Conservation (phyloP, 2,888 invertebrate genomes). For the Papilio protenor region DNA sequence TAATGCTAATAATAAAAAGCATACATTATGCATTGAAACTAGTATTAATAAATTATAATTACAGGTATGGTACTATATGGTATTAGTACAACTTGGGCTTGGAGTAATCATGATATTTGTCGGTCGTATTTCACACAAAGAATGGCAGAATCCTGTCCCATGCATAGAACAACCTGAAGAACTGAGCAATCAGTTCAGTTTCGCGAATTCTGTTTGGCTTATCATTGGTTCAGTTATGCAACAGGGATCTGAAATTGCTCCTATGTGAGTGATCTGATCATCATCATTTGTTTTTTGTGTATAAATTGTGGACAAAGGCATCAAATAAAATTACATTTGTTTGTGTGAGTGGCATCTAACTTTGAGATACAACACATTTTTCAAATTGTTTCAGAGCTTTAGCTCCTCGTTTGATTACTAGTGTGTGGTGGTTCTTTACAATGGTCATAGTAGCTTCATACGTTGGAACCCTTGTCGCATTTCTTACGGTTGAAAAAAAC, state of each 20-base stretch:
- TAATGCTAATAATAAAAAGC: background rate
- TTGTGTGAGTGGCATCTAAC: background rate
- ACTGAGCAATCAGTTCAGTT: conserved; percentile 92
- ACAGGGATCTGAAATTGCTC: conserved; percentile 94
- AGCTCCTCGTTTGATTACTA: conserved; percentile 94
- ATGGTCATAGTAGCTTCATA: conserved; percentile 94
- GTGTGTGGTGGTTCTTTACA: conserved; percentile 96
- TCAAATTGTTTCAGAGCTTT: conserved; percentile 86
- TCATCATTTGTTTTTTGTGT: too few relatives aligned
- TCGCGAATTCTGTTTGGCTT: conserved; percentile 95
- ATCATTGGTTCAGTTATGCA: conserved; percentile 94
- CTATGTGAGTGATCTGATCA: conserved; percentile 88
- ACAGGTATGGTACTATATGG: conserved; percentile 93
- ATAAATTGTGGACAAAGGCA: too few relatives aligned
- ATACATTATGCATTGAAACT: background rate
- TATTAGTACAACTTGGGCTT: conserved; percentile 90
- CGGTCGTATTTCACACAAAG: conserved; percentile 92
- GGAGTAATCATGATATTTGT: conserved; percentile 92
- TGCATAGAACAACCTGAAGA: conserved; percentile 92
- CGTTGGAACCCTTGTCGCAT: conserved; percentile 95
- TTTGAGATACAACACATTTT: background rate
- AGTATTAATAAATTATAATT: conserved; percentile 36
- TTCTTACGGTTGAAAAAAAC: conserved; percentile 91
- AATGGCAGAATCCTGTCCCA: conserved; percentile 95
- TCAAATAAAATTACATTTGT: too few relatives aligned